phyloP scores from a whole-genome alignment of 2,113 vertebrate species.

The Tricholaema leucomelas region DNA sequence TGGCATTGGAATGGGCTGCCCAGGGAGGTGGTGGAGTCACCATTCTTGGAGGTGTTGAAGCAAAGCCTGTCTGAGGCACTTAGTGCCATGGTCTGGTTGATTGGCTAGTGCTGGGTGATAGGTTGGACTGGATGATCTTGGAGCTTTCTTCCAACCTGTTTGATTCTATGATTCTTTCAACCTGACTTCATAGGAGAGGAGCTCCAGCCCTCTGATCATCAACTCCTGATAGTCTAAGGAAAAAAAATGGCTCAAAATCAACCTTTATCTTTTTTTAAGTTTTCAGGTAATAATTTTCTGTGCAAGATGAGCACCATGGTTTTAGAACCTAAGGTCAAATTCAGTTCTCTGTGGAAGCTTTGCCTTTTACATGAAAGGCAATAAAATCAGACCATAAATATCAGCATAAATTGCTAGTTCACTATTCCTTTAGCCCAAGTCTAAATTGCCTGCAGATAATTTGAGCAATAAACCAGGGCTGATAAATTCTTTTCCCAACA shows the following conservation, averaged over 20 bases:
- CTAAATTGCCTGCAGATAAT: conserved; percentile 8
- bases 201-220: not conserved
- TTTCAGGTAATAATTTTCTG: not conserved
- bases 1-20: too few species aligned
- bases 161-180: too few species aligned
- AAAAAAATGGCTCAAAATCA: not conserved
- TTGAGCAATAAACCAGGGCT: conserved; percentile 1
- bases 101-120: too few species aligned
- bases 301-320: not conserved
- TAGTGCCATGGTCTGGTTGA: too few species aligned
- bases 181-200: too few species aligned
- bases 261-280: not conserved
- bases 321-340: not conserved
- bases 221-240: not conserved
- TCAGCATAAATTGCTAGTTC: not conserved
- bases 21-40: too few species aligned
- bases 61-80: too few species aligned
- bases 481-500: conserved; percentile 17
- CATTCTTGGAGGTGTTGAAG: too few species aligned
- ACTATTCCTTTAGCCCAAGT: not conserved
- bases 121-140: too few species aligned
- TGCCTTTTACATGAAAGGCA: not conserved
- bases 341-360: not conserved
- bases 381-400: not conserved
- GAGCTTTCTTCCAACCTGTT: too few species aligned